Evolutionary conservation across 2,113 vertebrate species (phyloP), one percentile per base, ranked within the genome.

Genomic region (Onychostruthus taczanowskii): DNA sequence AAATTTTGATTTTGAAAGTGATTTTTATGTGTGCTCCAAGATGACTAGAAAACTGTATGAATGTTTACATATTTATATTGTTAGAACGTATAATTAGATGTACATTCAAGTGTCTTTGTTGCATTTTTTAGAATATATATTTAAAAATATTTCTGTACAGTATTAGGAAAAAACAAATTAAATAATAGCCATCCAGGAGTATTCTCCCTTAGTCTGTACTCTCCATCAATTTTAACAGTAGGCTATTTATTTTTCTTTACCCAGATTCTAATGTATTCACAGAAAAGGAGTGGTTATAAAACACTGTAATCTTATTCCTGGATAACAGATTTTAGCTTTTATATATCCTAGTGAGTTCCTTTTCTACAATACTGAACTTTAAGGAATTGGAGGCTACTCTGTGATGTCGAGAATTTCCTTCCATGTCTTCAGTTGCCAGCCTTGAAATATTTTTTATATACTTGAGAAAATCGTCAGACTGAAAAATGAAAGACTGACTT

Each of bases 1-100:
- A 89, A 44, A 62, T 59, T 95, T 69, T 55, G 46, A 91, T 95
- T 78, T 93, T 90, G 61, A 82, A 95, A 95, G 59, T 53, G 15
- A 89, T 96, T 64, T 93, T 96, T 78, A 35, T 91, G 30, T 49
- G 58, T 91, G 69, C 39, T 81, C 37, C 81, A 80, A 93, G 73
- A 68, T 55, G 39, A 93, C 78, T 62, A 73, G 28, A 92, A 95
- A 97, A 85, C 26, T 21, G 4, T 63, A 53, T 37, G 3, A 49
- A 26, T 68, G 70, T 86, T 90, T 83, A 77, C 7, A 13, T 62
- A 67, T 68, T 55, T 87, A 63, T 41, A 39, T 20, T 92, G 69
- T 80, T 94, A 64, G n/a, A 67, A 80, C 23, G 41, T 66, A 30
- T 41, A 33, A 84, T 17, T 7, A 79, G 73, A 59, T 41, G 8